Evolutionary conservation across 2,113 vertebrate species (phyloP).

Genomic region (Prionailurus bengalensis): DNA sequence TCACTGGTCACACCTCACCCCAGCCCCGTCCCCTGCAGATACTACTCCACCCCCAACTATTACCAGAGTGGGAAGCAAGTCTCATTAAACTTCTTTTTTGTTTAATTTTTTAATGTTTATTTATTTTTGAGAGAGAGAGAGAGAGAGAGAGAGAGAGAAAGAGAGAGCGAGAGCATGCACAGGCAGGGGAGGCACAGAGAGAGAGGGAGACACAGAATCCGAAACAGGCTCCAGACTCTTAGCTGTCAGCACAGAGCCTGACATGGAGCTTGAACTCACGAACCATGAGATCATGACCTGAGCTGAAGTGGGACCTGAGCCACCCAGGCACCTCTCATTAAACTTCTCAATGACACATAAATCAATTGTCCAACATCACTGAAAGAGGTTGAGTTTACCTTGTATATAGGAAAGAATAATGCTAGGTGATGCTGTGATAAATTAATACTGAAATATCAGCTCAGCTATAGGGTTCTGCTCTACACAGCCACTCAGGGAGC

Average conservation of each 20-base stretch:
- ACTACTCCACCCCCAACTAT: slow-evolving; percentile 17
- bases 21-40: neutral
- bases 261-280: too few species aligned
- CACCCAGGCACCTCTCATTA: slow-evolving; percentile 29
- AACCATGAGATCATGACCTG: too few species aligned
- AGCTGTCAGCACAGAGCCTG: too few species aligned
- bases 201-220: too few species aligned
- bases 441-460: slow-evolving; percentile 55
- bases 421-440: slow-evolving; percentile 34
- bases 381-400: slow-evolving; percentile 49
- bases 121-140: too few species aligned
- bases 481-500: neutral
- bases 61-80: slow-evolving; percentile 52
- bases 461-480: neutral
- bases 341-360: slow-evolving; percentile 45
- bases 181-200: too few species aligned
- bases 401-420: slow-evolving; percentile 6
- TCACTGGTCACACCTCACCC: neutral
- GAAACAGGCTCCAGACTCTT: too few species aligned
- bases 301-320: too few species aligned
- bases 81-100: slow-evolving; percentile 34
- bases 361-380: slow-evolving; percentile 54
- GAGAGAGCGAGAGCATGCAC: too few species aligned
- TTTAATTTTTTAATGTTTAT: too few species aligned
- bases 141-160: too few species aligned